Conservation (phyloP, 2,888 invertebrate genomes). For the Tetramorium bicarinatum region DNA sequence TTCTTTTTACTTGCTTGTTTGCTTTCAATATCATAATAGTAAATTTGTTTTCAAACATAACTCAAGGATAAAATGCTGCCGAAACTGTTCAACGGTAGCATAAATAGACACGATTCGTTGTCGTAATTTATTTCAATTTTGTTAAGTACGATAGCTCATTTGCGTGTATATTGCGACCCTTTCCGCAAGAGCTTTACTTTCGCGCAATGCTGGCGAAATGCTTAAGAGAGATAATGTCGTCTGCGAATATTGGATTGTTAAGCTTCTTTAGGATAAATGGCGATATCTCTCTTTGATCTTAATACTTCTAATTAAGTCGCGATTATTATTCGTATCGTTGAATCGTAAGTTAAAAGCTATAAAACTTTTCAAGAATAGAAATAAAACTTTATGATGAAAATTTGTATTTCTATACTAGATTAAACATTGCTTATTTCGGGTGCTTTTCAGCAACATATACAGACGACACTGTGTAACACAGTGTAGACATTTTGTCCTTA, state of each 20-base stretch:
- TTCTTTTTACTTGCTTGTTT: neutral
- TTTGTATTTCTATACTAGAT: neutral
- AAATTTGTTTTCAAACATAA: neutral
- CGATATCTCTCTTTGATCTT: neutral
- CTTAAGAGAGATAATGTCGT: slow-evolving; percentile 31
- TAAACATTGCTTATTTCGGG: neutral
- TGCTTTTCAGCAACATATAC: no score
- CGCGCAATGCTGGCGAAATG: slow-evolving; percentile 19
- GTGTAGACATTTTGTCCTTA: no score
- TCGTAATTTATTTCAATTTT: slow-evolving; percentile 36
- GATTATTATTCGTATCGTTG: slow-evolving; percentile 1
- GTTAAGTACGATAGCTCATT: slow-evolving; percentile 1
- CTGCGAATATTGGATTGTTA: slow-evolving; percentile 1
- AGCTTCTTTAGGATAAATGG: neutral
- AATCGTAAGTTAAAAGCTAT: neutral
- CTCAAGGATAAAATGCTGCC: no score
- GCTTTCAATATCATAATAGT: neutral
- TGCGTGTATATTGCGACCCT: slow-evolving; percentile 1
- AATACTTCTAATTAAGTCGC: neutral
- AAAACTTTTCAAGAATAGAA: no score
- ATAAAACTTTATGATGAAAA: slow-evolving; percentile 2
- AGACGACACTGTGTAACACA: no score
- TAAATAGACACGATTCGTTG: slow-evolving; percentile 3
- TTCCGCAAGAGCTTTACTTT: slow-evolving; percentile 4
- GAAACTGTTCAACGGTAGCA: neutral